phyloP scores from a whole-genome alignment of 1,140 invertebrate genomes.

The Caenorhabditis brenneri region DNA sequence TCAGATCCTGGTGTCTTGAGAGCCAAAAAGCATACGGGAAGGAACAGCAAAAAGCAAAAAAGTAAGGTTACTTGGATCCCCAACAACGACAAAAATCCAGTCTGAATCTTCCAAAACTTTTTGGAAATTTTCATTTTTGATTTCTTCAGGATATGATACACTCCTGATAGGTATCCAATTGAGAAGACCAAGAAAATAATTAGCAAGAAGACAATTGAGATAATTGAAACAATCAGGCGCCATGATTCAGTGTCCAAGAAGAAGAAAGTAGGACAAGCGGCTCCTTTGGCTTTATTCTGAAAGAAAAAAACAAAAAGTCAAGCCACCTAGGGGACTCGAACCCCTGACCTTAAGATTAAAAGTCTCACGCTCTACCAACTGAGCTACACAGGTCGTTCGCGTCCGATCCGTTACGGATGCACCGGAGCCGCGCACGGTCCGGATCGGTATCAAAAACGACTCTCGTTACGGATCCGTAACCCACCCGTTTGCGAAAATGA shows the following conservation, averaged over 20 bases:
- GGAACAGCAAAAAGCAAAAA: conserved; percentile 6
- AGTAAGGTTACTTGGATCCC: not conserved
- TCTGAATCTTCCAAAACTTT: conserved; percentile 27
- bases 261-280: not conserved
- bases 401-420: too few relatives aligned
- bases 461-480: too few relatives aligned
- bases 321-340: conserved; percentile 40
- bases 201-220: not conserved
- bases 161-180: conserved; percentile 17
- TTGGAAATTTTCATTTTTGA: conserved; percentile 10
- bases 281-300: not conserved
- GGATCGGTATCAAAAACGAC: too few relatives aligned
- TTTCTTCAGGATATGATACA: not conserved
- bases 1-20: not conserved
- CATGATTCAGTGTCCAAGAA: conserved; percentile 7
- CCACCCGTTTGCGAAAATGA: too few relatives aligned
- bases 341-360: conserved; percentile 33
- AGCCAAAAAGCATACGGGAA: not conserved
- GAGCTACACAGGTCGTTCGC: too few relatives aligned
- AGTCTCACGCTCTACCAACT: conserved; percentile 21
- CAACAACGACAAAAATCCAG: not conserved
- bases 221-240: not conserved
- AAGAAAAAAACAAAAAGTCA: not conserved
- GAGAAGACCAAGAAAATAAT: not conserved
- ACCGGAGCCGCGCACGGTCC: too few relatives aligned